These are phyloP conservation scores for Tylochromis polylepis DNA, from an alignment of 2,113 vertebrate genomes.

Conservation along the genomic window DNA sequence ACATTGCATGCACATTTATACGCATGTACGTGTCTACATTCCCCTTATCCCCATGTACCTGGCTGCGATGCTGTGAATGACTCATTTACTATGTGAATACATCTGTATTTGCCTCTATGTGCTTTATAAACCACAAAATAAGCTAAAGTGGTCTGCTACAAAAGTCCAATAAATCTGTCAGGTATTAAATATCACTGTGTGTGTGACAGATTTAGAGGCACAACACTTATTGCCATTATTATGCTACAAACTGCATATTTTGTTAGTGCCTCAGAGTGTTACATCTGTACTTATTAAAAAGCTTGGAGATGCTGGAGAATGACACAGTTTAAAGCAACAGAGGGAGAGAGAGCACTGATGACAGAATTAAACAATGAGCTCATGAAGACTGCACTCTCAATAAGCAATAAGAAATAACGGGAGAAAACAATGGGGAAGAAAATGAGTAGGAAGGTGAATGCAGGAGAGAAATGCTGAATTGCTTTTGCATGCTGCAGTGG, in stretches of 20 bases:
- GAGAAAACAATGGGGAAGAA: background rate
- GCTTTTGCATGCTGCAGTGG: conserved; percentile 14
- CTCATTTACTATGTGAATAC: background rate
- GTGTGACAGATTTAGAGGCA: conserved; percentile 23
- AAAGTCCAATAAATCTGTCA: conserved; percentile 16
- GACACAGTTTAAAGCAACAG: background rate
- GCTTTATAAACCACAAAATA: conserved; percentile 30
- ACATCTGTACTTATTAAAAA: conserved; percentile 29
- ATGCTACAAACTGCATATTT: conserved; percentile 30
- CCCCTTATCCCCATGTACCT: background rate
- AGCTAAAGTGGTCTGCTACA: conserved; percentile 1
- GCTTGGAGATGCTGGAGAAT: background rate
- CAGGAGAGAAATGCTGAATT: conserved; percentile 55
- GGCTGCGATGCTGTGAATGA: background rate
- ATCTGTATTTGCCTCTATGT: background rate
- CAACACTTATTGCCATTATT: conserved; percentile 24
- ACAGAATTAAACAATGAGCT: background rate
- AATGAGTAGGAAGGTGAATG: conserved; percentile 31
- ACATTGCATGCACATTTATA: conserved; percentile 25
- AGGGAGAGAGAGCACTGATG: background rate
- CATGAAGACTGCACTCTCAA: background rate
- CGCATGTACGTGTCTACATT: background rate
- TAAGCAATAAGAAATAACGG: background rate
- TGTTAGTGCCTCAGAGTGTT: conserved; percentile 13
- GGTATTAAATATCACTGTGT: conserved; percentile 13